Conservation (phyloP, 2,797 vertebrate genomes). For the Eospalax fontanierii region DNA sequence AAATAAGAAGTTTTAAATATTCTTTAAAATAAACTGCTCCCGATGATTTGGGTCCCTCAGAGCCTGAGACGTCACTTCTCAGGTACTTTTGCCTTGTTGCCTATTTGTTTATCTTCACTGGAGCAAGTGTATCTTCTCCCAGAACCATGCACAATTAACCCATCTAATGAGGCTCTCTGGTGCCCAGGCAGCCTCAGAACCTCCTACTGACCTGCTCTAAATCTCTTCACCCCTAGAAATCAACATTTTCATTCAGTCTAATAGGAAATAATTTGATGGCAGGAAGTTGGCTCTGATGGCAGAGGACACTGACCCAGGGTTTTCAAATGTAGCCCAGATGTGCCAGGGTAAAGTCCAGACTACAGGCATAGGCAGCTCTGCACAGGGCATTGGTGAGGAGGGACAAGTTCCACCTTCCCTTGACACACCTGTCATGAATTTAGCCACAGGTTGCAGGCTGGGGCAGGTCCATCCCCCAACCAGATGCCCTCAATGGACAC, state of each 20-base stretch:
- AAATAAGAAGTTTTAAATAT: too few species aligned
- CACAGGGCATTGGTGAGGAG: not conserved
- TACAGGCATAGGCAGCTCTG: accelerated
- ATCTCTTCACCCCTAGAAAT: not conserved
- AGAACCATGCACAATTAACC: accelerated
- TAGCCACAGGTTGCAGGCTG: not conserved
- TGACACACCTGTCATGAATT: accelerated
- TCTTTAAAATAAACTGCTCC: not conserved
- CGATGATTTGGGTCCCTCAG: not conserved
- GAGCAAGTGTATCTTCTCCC: not conserved
- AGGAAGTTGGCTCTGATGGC: too few species aligned
- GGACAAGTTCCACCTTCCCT: accelerated
- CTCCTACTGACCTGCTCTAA: not conserved
- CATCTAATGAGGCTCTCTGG: not conserved
- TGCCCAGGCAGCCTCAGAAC: not conserved
- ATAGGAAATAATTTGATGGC: not conserved
- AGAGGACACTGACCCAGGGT: not conserved
- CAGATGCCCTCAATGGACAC: not conserved
- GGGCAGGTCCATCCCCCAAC: accelerated
- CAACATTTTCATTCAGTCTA: not conserved
- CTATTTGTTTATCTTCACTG: not conserved
- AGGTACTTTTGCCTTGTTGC: not conserved
- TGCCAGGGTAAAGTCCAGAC: not conserved
- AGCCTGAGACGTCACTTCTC: not conserved
- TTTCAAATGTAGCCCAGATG: not conserved